Evolutionary conservation across 2,888 invertebrate species (phyloP).

Genomic region (Drosophila atripex): DNA sequence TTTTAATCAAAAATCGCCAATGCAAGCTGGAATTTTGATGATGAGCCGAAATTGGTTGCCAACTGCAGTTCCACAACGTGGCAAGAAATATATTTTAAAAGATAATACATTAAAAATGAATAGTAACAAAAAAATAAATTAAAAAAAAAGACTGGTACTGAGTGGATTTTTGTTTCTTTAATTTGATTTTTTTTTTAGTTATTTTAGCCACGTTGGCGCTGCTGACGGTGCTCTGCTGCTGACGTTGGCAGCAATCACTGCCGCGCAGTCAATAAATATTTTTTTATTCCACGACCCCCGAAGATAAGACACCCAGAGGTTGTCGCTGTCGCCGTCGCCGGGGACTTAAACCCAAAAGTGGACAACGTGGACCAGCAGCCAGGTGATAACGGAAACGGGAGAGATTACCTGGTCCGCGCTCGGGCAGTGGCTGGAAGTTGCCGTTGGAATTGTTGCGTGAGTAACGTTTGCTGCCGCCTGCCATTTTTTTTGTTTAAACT

Average conservation of each 20-base stretch:
- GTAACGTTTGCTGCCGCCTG: constrained; percentile 81
- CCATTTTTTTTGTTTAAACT: constrained; percentile 68
- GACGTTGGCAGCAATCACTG: constrained; percentile 61
- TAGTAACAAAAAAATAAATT: not conserved
- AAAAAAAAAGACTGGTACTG: constrained; percentile 34
- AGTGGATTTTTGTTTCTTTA: constrained; percentile 19
- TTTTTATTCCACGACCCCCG: constrained; percentile 43
- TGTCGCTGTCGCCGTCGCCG: constrained; percentile 3
- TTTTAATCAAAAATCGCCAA: constrained; percentile 18
- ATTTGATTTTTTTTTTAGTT: constrained; percentile 16
- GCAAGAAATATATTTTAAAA: constrained; percentile 13
- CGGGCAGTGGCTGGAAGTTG: constrained; percentile 81
- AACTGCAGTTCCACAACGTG: constrained; percentile 32
- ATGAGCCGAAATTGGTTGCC: constrained; percentile 16
- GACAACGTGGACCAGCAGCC: constrained; percentile 42
- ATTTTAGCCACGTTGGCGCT: constrained; percentile 65
- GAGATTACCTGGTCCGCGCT: constrained; percentile 84
- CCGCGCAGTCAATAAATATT: constrained; percentile 41
- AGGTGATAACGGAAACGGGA: constrained; percentile 23
- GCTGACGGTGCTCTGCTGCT: constrained; percentile 44
- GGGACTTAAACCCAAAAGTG: constrained; percentile 42
- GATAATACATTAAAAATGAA: not conserved
- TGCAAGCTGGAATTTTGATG: constrained; percentile 31
- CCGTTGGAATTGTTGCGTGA: constrained; percentile 82
- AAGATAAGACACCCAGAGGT: constrained; percentile 33